A percentile compares a stretch with the other conserved stretches of the same genome.
phyloP scores from a whole-genome alignment of 2,888 invertebrate species.

The Meteorus cinctellus region DNA sequence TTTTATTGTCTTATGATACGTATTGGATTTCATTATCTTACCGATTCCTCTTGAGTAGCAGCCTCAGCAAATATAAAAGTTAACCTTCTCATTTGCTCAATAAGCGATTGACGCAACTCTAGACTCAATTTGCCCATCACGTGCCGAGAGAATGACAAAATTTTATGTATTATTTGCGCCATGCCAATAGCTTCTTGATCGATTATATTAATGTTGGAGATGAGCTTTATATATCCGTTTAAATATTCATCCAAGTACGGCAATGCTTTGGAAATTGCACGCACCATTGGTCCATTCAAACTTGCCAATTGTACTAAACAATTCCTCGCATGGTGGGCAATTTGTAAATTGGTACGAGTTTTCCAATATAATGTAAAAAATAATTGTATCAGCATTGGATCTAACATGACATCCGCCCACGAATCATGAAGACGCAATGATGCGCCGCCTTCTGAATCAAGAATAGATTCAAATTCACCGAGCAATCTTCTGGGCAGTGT shows the following conservation, averaged over 20 bases:
- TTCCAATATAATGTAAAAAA: constrained; percentile 90
- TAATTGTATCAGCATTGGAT: constrained; percentile 83
- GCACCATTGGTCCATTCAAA: constrained; percentile 78
- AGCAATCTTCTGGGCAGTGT: constrained; percentile 81
- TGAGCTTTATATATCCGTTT: constrained; percentile 77
- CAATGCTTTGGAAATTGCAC: constrained; percentile 71
- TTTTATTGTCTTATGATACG: neutral
- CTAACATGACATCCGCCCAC: constrained; percentile 87
- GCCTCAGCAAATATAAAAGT: constrained; percentile 80
- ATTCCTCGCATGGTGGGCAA: constrained; percentile 85
- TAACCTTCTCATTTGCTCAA: constrained; percentile 78
- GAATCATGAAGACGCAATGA: constrained; percentile 78
- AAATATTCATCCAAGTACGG: constrained; percentile 78
- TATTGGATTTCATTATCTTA: constrained; percentile 68
- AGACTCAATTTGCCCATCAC: constrained; percentile 72
- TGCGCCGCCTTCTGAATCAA: constrained; percentile 78
- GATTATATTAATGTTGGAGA: constrained; percentile 77
- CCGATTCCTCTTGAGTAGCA: constrained; percentile 80
- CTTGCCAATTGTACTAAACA: constrained; percentile 89
- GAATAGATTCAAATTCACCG: constrained; percentile 82
- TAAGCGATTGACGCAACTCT: constrained; percentile 75
- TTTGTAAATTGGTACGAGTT: constrained; percentile 83
- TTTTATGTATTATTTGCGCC: constrained; percentile 79
- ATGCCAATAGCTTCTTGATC: constrained; percentile 82
- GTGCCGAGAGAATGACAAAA: constrained; percentile 77